These are phyloP conservation scores for Hyposmocoma kahamanoa DNA, from an alignment of 1,140 invertebrate genomes.

Conservation along the genomic window DNA sequence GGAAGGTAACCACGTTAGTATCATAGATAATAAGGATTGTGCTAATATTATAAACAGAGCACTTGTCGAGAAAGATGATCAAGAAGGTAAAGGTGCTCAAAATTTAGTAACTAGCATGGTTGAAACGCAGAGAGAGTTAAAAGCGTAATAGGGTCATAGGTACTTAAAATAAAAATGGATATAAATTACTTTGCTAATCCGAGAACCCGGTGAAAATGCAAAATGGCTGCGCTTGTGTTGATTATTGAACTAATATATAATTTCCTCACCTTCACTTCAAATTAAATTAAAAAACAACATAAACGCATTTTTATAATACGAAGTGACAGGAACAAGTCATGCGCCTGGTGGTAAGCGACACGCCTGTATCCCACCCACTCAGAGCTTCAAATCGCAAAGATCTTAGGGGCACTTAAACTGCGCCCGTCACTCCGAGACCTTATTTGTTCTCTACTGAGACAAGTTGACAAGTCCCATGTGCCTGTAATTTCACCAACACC, in stretches of 20 bases:
- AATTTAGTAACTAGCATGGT: conserved; percentile 50
- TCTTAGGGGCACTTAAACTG: too few species aligned
- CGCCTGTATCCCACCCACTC: too few species aligned
- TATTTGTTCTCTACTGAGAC: too few species aligned
- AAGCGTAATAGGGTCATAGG: conserved; percentile 19
- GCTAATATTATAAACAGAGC: conserved; percentile 76
- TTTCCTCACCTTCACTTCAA: not conserved
- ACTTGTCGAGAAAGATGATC: conserved; percentile 26
- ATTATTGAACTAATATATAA: not conserved
- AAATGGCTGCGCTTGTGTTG: not conserved
- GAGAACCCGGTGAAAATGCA: too few species aligned
- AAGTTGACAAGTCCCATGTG: too few species aligned
- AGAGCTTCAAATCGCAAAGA: too few species aligned
- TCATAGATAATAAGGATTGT: conserved; percentile 79
- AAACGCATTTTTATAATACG: not conserved
- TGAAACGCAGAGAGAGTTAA: conserved; percentile 37
- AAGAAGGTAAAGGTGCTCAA: conserved; percentile 22
- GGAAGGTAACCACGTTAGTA: conserved; percentile 82
- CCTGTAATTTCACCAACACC: too few species aligned
- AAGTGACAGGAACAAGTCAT: not conserved
- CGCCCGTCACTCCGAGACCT: too few species aligned
- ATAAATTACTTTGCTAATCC: not conserved
- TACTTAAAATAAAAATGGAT: not conserved
- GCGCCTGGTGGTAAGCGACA: too few species aligned
- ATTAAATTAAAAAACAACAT: not conserved